Evolutionary conservation across 2,888 invertebrate genomes (phyloP).

Genomic region (Epiblema foenella): DNA sequence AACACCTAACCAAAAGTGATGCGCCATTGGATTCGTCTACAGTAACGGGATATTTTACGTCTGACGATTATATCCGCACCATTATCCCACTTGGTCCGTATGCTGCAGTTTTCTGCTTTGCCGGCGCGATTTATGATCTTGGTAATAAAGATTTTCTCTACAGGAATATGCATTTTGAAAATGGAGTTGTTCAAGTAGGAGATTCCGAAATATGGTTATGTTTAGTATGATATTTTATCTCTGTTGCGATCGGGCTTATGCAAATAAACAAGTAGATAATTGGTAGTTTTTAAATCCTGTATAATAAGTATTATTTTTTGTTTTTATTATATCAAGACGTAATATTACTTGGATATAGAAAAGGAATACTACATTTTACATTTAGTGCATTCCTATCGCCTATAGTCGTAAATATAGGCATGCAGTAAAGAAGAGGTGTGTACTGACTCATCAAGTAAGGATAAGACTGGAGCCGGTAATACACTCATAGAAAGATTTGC

Average conservation of each 20-base stretch:
- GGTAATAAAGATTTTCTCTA: constrained; percentile 33
- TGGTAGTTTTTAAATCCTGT: no score
- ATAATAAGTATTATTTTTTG: no score
- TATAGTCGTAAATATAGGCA: no score
- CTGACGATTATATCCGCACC: constrained; percentile 42
- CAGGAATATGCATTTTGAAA: constrained; percentile 27
- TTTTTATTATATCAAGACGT: background rate
- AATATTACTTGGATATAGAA: no score
- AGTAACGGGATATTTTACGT: constrained; percentile 35
- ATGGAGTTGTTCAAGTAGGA: constrained; percentile 14
- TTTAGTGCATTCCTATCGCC: no score
- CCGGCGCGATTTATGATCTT: constrained; percentile 35
- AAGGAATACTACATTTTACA: no score
- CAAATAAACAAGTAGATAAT: no score
- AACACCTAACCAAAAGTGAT: background rate
- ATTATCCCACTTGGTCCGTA: constrained; percentile 40
- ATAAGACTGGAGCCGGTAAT: no score
- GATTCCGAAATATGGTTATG: background rate
- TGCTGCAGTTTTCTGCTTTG: constrained; percentile 44
- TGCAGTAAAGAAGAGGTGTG: no score
- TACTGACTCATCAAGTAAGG: no score
- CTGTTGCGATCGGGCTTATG: background rate
- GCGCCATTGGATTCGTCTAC: background rate
- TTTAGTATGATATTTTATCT: background rate
- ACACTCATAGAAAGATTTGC: no score